Conservation (phyloP, 1,140 invertebrate genomes). For the Prorops nasuta region DNA sequence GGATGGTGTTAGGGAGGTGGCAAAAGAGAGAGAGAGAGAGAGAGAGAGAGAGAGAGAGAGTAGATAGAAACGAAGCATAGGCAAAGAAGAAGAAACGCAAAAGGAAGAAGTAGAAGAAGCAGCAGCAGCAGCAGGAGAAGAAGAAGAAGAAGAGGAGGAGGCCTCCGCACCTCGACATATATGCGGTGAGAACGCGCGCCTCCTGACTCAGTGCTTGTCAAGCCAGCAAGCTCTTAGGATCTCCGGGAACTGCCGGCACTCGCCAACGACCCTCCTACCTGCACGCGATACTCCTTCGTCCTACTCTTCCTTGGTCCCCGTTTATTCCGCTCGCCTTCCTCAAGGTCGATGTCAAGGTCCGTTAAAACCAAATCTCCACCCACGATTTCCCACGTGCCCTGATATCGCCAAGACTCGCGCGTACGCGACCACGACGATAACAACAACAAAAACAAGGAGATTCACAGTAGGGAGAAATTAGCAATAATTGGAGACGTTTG, state of each 20-base stretch:
- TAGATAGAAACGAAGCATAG: not conserved
- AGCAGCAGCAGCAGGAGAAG: conserved; percentile 16
- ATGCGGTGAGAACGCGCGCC: conserved; percentile 53
- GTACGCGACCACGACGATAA: too few relatives aligned
- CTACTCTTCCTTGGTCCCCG: too few relatives aligned
- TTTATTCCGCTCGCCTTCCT: too few relatives aligned
- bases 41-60: not conserved
- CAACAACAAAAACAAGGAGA: too few relatives aligned
- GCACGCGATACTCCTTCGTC: too few relatives aligned
- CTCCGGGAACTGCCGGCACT: conserved; percentile 21
- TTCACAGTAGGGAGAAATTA: too few relatives aligned
- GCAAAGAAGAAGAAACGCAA: not conserved
- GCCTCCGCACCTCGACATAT: conserved; percentile 50
- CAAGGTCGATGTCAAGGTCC: too few relatives aligned
- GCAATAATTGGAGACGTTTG: too few relatives aligned
- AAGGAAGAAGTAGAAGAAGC: conserved; percentile 3
- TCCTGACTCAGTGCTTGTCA: conserved; percentile 56
- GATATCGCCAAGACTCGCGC: too few relatives aligned
- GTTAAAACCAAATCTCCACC: too few relatives aligned
- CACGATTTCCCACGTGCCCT: too few relatives aligned
- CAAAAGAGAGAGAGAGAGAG: conserved; percentile 17
- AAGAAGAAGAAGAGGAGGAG: conserved; percentile 35
- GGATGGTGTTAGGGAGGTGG: not conserved
- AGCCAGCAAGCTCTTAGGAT: conserved; percentile 53
- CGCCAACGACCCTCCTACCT: too few relatives aligned